Evolutionary conservation across 2,888 invertebrate genomes (phyloP).

Genomic region (Incurvaria masculella): DNA sequence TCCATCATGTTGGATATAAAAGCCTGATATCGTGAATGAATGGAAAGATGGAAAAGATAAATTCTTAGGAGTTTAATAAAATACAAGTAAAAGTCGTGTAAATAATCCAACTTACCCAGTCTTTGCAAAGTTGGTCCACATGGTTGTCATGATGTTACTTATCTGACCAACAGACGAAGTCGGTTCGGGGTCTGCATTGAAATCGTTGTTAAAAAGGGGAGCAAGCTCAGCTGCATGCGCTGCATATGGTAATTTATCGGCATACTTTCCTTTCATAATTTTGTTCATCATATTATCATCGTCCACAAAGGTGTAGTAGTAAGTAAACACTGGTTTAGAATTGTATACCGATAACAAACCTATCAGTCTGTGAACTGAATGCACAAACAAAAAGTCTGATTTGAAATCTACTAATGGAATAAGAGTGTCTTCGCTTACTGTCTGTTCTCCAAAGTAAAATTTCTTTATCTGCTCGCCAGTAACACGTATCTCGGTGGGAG

Average conservation of each 20-base stretch:
- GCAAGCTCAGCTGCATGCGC: not conserved
- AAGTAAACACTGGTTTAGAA: not conserved
- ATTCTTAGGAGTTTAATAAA: too few relatives aligned
- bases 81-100: too few relatives aligned
- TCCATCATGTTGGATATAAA: too few relatives aligned
- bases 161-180: not conserved
- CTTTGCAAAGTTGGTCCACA: slow-evolving; percentile 2
- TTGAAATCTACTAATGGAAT: not conserved
- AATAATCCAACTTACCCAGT: not conserved
- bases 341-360: too few relatives aligned
- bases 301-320: not conserved
- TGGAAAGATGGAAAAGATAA: too few relatives aligned
- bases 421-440: not conserved
- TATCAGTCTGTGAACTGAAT: not conserved
- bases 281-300: not conserved
- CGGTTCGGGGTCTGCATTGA: not conserved
- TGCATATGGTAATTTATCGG: not conserved
- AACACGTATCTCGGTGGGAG: not conserved
- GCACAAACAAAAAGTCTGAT: not conserved
- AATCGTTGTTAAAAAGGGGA: not conserved
- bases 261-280: not conserved
- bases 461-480: not conserved
- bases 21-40: too few relatives aligned
- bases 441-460: not conserved
- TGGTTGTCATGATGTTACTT: not conserved